Evolutionary conservation across 2,888 invertebrate genomes (phyloP), one percentile per base, ranked within the genome.

Genomic region (Macrosiphum euphorbiae): DNA sequence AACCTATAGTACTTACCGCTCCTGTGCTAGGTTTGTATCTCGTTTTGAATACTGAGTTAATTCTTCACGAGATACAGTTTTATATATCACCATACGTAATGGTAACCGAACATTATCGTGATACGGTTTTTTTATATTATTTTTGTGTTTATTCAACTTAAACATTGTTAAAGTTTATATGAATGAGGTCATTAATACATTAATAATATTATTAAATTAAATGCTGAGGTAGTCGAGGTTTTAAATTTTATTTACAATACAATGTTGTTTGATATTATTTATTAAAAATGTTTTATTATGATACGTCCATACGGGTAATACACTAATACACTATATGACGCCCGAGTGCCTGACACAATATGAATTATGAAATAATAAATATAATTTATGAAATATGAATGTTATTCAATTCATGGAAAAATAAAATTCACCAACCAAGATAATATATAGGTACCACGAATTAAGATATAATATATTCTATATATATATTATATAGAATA

Each of bases 11-110:
- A 67, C 67, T 67, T 67, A 67, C 67, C 13, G n/a, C 16, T 67
- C 35, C n/a, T 67, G n/a, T n/a, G 7, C n/a, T n/a, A 13, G n/a
- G 13, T 35, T 35, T 67, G n/a, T 5, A 67, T 35, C n/a, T n/a
- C 16, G 67, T 35, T 67, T 67, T 7, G 67, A 67, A 67, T 35
- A n/a, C n/a, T n/a, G 67, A n/a, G 4, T 67, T 35, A 67, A 67
- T 67, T 67, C 67, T 0, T n/a, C 67, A 16, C 67, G 67, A 67
- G 16, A 67, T n/a, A 67, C 67, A 16, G 67, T 67, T 67, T 67
- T 67, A 67, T 67, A 67, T 5, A 67, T 67, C n/a, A 67, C 67
- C n/a, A 67, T 67, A 67, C 67, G 67, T 67, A 67, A 67, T 67
- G 67, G 67, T 35, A 67, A 16, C 16, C 67, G 67, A 35, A 67